phyloP scores from a whole-genome alignment of 2,113 vertebrate species.

The Mugil cephalus region DNA sequence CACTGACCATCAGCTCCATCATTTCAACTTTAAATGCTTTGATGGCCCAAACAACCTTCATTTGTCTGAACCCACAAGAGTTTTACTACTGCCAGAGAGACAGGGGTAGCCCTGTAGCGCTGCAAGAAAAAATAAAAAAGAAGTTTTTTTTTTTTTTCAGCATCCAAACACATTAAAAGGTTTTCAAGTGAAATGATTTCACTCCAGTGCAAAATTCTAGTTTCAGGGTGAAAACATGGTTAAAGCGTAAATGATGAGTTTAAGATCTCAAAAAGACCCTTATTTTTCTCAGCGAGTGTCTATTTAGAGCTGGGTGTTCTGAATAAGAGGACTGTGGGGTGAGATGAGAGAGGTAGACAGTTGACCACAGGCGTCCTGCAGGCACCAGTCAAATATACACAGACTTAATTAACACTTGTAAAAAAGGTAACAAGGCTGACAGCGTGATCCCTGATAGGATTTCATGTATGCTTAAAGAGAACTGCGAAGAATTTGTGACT shows the following conservation, averaged over 20 bases:
- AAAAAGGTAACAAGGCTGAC: constrained; percentile 51
- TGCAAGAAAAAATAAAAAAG: constrained; percentile 30
- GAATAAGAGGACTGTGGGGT: constrained; percentile 69
- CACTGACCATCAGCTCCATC: constrained; percentile 80
- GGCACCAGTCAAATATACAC: constrained; percentile 80
- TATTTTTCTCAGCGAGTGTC: constrained; percentile 29
- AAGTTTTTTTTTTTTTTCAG: constrained; percentile 27
- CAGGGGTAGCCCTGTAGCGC: constrained; percentile 60
- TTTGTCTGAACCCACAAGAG: constrained; percentile 74
- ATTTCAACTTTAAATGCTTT: constrained; percentile 76
- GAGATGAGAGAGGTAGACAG: constrained; percentile 74
- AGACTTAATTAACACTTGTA: constrained; percentile 74
- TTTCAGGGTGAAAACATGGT: constrained; percentile 15
- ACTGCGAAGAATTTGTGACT: not conserved
- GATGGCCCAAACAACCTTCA: constrained; percentile 76
- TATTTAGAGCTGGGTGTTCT: constrained; percentile 38
- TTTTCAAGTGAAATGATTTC: constrained; percentile 22
- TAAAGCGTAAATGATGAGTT: constrained; percentile 24
- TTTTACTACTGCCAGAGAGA: constrained; percentile 68
- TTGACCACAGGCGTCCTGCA: constrained; percentile 75
- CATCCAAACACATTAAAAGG: constrained; percentile 33
- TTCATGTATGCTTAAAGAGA: constrained; percentile 2
- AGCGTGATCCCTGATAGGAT: constrained; percentile 52
- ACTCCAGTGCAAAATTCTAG: constrained; percentile 15
- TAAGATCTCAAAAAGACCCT: constrained; percentile 29